Percentiles rank a stretch among this genome's conserved stretches.
Conservation (phyloP, 2,888 invertebrate genomes). For the Drosophila siamana region DNA sequence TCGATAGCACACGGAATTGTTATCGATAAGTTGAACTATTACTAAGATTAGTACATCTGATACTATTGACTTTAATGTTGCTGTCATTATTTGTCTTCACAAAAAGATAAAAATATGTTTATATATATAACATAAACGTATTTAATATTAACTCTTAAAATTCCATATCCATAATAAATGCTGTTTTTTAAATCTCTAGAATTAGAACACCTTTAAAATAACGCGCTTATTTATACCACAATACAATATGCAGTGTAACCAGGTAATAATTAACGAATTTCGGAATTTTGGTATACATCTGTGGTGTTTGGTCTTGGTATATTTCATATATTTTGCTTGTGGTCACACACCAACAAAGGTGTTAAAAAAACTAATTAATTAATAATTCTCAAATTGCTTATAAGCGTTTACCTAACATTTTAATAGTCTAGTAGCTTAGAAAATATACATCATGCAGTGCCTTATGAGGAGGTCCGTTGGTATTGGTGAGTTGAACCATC, state of each 20-base stretch:
- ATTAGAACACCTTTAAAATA: not conserved
- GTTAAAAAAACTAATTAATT: not conserved
- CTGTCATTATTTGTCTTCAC: too few relatives aligned
- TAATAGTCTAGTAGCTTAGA: not conserved
- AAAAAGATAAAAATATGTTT: too few relatives aligned
- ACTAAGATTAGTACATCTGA: not conserved
- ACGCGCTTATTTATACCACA: not conserved
- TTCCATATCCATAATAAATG: too few relatives aligned
- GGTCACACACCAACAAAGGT: too few relatives aligned
- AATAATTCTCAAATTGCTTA: not conserved
- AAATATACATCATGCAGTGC: constrained; percentile 39
- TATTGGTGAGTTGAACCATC: constrained; percentile 26
- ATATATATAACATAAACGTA: too few relatives aligned
- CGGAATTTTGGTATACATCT: too few relatives aligned
- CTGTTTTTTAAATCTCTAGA: too few relatives aligned
- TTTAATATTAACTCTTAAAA: too few relatives aligned
- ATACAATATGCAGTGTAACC: not conserved
- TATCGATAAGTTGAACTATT: not conserved
- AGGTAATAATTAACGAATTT: not conserved
- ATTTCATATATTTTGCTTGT: too few relatives aligned
- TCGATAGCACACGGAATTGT: constrained; percentile 1
- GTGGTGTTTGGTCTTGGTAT: too few relatives aligned
- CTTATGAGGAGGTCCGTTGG: constrained; percentile 24
- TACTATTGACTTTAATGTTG: not conserved
- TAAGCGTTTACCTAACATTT: not conserved